These are phyloP conservation scores for Nyctereutes procyonoides DNA, from an alignment of 2,113 vertebrate species.

Conservation along the genomic window DNA sequence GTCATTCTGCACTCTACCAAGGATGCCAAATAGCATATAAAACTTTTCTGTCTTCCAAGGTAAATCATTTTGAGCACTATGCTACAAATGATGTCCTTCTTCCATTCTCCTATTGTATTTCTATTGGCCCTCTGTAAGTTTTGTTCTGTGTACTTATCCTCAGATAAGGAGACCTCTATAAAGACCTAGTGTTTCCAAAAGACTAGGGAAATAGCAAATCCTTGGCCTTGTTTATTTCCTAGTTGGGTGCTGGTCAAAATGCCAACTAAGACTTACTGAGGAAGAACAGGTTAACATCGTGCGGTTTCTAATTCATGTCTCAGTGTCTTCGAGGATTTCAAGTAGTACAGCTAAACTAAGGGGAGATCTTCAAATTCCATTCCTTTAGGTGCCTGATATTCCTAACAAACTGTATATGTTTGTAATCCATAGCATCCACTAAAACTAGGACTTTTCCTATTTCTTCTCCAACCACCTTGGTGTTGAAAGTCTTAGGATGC, in stretches of 20 bases:
- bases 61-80: background rate
- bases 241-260: background rate
- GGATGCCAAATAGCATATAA: background rate
- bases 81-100: background rate
- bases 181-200: background rate
- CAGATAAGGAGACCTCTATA: background rate
- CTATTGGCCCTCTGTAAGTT: background rate
- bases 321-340: background rate
- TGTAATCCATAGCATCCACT: background rate
- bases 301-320: background rate
- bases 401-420: background rate
- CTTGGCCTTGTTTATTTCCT: background rate
- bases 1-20: background rate
- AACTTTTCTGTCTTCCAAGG: background rate
- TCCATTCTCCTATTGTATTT: constrained; percentile 8
- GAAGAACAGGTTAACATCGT: background rate
- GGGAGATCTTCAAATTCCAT: background rate
- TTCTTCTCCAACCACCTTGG: background rate
- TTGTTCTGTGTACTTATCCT: background rate
- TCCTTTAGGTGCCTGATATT: background rate
- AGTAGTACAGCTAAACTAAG: background rate
- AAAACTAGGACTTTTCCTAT: background rate
- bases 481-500: background rate
- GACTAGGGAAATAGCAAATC: background rate
- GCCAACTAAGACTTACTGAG: background rate